Percentiles rank a stretch among this genome's conserved stretches.
Evolutionary conservation across 2,113 vertebrate species (phyloP).

Genomic region (Pholis gunnellus): DNA sequence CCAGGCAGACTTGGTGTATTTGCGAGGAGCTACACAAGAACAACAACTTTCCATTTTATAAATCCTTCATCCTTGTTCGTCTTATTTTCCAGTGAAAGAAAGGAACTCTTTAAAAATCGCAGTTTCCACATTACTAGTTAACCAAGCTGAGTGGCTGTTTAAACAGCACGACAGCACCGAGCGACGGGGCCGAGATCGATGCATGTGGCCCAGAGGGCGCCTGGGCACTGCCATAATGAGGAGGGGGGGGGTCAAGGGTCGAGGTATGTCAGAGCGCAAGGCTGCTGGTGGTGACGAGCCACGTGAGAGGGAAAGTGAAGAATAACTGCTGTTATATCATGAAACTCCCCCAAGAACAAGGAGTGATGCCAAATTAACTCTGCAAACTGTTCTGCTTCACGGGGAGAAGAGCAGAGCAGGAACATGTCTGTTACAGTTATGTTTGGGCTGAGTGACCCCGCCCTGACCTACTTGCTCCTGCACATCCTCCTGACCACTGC

Average conservation of each 20-base stretch:
- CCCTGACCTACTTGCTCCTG: constrained; percentile 42
- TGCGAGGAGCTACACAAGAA: neutral
- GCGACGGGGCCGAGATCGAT: constrained; percentile 53
- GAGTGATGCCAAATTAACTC: neutral
- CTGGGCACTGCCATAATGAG: constrained; percentile 47
- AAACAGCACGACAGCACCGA: constrained; percentile 43
- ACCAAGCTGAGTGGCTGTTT: constrained; percentile 40
- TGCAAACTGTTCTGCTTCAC: neutral
- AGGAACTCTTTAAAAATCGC: neutral
- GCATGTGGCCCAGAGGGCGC: constrained; percentile 46
- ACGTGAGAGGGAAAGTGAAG: constrained; percentile 24
- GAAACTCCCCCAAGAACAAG: constrained; percentile 1
- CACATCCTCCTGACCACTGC: constrained; percentile 7
- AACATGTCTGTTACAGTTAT: neutral
- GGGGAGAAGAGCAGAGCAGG: constrained; percentile 10
- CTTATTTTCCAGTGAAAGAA: neutral
- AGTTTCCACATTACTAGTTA: neutral
- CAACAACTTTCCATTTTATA: neutral
- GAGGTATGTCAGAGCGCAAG: constrained; percentile 45
- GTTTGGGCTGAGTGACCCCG: constrained; percentile 13
- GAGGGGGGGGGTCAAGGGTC: constrained; percentile 58
- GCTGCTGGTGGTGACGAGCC: constrained; percentile 56
- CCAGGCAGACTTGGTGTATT: constrained; percentile 5
- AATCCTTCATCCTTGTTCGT: neutral
- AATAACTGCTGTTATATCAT: constrained; percentile 28